Percentiles rank a stretch among this genome's conserved stretches.
These are phyloP conservation scores for Chlorops oryzae DNA, from an alignment of 1,140 invertebrate genomes.

Conservation along the genomic window DNA sequence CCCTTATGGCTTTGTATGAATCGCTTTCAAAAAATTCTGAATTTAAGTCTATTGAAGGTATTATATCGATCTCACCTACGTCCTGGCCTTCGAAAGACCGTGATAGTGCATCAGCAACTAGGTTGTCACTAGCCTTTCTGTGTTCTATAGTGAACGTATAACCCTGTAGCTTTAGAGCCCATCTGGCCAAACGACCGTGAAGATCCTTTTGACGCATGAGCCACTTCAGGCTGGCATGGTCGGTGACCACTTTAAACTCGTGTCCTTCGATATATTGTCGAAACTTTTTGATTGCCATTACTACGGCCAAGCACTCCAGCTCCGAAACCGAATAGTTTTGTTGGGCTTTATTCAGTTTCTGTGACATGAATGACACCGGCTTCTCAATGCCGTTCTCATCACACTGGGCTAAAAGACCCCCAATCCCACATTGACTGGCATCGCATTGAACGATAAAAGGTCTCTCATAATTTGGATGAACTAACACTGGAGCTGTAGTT, in stretches of 20 bases:
- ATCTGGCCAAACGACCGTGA: neutral
- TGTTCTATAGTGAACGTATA: neutral
- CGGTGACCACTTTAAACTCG: constrained; percentile 40
- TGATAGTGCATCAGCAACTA: constrained; percentile 4
- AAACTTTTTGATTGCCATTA: constrained; percentile 48
- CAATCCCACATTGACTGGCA: constrained; percentile 4
- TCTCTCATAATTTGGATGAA: no score
- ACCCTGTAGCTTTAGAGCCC: neutral
- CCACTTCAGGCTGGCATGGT: constrained; percentile 26
- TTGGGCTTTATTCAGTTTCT: constrained; percentile 37
- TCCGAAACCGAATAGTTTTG: constrained; percentile 46
- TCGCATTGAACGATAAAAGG: no score
- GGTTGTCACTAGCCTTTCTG: neutral
- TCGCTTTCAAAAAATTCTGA: neutral
- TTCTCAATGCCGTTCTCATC: constrained; percentile 20
- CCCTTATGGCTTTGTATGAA: neutral
- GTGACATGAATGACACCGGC: constrained; percentile 30
- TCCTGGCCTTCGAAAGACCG: constrained; percentile 22
- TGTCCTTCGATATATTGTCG: constrained; percentile 43
- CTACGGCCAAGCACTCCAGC: constrained; percentile 47
- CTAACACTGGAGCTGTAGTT: constrained; percentile 35
- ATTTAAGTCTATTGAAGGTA: constrained; percentile 8
- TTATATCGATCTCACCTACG: no score
- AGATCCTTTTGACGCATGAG: constrained; percentile 16
- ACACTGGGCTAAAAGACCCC: constrained; percentile 19